Conservation (phyloP, 2,888 invertebrate genomes). For the Sarcophaga rosellei region DNA sequence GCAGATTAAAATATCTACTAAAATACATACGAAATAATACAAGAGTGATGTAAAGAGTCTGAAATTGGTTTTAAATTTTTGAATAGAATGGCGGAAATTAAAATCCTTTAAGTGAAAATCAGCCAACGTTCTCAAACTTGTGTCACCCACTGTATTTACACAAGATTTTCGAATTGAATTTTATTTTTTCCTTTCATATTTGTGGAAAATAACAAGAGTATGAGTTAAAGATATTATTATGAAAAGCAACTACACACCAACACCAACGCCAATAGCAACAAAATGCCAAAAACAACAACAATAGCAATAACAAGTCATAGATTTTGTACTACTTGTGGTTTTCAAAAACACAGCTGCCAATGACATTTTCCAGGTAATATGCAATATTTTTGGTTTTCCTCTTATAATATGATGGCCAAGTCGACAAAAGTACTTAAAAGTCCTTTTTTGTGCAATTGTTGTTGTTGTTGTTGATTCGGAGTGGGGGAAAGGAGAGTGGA, state of each 20-base stretch:
- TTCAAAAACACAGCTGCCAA: constrained; percentile 74
- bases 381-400: constrained; percentile 74
- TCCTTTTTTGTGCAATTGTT: constrained; percentile 29
- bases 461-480: constrained; percentile 25
- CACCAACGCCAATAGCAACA: constrained; percentile 22
- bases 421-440: constrained; percentile 57
- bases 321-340: constrained; percentile 68
- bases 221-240: constrained; percentile 59
- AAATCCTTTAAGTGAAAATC: no score
- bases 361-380: constrained; percentile 79
- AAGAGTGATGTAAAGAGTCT: no score
- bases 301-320: constrained; percentile 61
- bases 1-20: no score
- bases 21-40: no score
- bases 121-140: background rate
- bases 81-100: no score
- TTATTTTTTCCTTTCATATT: background rate
- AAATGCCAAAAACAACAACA: constrained; percentile 22
- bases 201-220: constrained; percentile 30
- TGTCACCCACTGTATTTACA: constrained; percentile 37
- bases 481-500: no score
- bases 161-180: constrained; percentile 1
- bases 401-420: constrained; percentile 56
- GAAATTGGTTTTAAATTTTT: no score
- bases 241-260: constrained; percentile 38